phyloP scores from a whole-genome alignment of 2,888 invertebrate species.

The Kuschelorhynchus macadamiae region DNA sequence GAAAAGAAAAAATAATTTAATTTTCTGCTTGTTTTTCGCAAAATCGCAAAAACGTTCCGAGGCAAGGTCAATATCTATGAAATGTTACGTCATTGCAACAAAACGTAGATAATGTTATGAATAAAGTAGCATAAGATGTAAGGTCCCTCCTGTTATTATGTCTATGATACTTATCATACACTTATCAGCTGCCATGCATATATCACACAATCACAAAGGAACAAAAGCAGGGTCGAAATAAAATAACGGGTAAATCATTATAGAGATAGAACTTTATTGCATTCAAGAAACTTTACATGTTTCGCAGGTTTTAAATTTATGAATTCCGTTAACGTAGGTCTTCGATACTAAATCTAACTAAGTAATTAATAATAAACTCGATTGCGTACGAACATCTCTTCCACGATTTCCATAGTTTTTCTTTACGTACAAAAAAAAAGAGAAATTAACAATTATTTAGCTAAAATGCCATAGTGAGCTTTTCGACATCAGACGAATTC shows the following conservation, averaged over 20 bases:
- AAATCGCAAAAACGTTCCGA: no score
- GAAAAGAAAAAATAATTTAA: no score
- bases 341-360: conserved; percentile 61
- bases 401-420: conserved; percentile 54
- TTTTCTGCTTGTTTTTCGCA: no score
- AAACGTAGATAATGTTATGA: no score
- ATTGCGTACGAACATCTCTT: conserved; percentile 47
- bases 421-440: conserved; percentile 1
- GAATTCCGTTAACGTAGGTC: conserved; percentile 62
- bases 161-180: no score
- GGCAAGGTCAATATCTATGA: no score
- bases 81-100: no score
- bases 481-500: neutral
- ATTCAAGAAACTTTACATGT: conserved; percentile 71
- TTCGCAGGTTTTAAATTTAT: conserved; percentile 64
- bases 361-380: conserved; percentile 46
- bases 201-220: no score
- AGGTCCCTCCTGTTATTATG: no score
- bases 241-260: conserved; percentile 31
- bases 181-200: no score
- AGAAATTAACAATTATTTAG: neutral
- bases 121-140: no score
- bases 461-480: conserved; percentile 22
- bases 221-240: neutral
- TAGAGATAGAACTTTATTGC: conserved; percentile 72